Conservation (phyloP, 2,113 vertebrate genomes). For the Tachysurus vachellii region DNA sequence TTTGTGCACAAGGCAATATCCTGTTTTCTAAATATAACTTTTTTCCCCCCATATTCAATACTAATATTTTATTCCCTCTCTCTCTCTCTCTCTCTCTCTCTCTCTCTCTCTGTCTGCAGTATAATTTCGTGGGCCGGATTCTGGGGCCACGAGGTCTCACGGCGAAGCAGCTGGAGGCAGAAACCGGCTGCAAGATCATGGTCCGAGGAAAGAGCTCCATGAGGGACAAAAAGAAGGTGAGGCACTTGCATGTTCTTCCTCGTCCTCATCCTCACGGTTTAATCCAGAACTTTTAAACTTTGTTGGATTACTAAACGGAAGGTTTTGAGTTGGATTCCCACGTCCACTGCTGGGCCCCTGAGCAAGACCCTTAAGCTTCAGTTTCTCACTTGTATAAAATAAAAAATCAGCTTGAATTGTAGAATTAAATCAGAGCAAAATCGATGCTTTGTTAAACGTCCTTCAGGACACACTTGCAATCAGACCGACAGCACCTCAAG, state of each 20-base stretch:
- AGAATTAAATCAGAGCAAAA: not conserved
- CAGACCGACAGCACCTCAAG: no score
- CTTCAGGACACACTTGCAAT: not conserved
- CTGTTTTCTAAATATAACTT: constrained; percentile 4
- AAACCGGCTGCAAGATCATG: constrained; percentile 84
- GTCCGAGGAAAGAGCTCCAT: constrained; percentile 83
- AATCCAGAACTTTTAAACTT: no score
- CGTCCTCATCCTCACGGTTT: not conserved
- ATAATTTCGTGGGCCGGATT: constrained; percentile 83
- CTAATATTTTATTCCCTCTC: constrained; percentile 10
- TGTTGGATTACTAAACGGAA: no score
- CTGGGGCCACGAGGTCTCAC: constrained; percentile 81
- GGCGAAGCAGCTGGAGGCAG: constrained; percentile 82
- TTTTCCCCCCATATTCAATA: not conserved
- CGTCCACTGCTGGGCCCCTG: no score
- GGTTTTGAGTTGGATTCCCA: no score
- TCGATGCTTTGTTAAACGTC: not conserved
- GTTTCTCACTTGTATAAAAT: no score
- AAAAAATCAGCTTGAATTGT: not conserved
- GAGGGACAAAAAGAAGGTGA: constrained; percentile 84
- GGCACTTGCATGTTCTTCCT: not conserved
- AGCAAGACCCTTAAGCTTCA: no score
- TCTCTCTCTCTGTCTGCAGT: constrained; percentile 62
- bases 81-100: constrained; percentile 13
- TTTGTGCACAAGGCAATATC: constrained; percentile 7